Base-by-base conservation (phyloP, 2,797 vertebrate genomes). In the Mormyrus proboscirostris region DNA sequence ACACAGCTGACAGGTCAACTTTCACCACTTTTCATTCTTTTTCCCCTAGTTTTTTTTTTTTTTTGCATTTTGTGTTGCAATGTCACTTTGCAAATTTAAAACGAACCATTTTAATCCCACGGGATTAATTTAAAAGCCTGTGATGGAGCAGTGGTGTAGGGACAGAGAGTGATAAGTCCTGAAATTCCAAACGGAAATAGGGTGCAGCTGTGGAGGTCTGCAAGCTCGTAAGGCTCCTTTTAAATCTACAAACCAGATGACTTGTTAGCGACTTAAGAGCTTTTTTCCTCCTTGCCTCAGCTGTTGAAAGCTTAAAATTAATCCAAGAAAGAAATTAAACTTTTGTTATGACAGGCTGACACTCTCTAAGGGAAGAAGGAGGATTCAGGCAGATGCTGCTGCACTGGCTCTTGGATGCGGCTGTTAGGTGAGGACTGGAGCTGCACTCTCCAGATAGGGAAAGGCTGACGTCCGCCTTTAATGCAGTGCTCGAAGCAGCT, bases 241-340 rank as follows among this genome's bases (percentile, higher is more conserved):
- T 91, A 94, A 95, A 94, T 91, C 89, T 94, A 90, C 93, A 94
- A 94, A 93, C 93, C 90, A 94, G 93, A 95, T 95, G 95, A 95
- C 83, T 90, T 91, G 93, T 89, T 88, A 90, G 91, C 92, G 92
- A 94, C 90, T 95, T 93, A 93, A 92, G 92, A 93, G 91, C 92
- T 92, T 90, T 92, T 92, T 92, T 33, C 88, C 90, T 93, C 93
- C 94, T 94, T 93, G 92, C 89, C 91, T 86, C 90, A 89, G 90
- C 19, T 90, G 90, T 14, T 53, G 88, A 90, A 90, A 91, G 93
- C 91, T 92, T 86, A 90, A 91, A 91, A 91, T 93, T 95, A 95
- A 95, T 94, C 92, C 94, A 92, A 92, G 92, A 91, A 90, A 92
- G 90, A 94, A 93, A 93, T 94, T 92, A 92, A 93, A 94, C 91